phyloP scores from a whole-genome alignment of 2,888 invertebrate species.

The Bedellia somnulentella region DNA sequence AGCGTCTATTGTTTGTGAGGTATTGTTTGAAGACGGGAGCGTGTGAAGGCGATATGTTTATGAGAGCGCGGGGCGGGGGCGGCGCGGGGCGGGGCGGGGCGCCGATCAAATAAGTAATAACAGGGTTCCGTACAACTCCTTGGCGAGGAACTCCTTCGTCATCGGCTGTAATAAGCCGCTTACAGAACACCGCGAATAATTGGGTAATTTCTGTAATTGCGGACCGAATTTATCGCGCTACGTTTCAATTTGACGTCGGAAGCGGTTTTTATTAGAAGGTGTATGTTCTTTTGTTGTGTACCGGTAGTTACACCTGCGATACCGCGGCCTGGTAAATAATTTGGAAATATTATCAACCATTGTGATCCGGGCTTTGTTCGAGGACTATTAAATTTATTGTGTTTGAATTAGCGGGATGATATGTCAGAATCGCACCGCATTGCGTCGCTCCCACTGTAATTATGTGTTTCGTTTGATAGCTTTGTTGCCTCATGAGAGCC shows the following conservation, averaged over 20 bases:
- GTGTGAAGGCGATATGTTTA: constrained; percentile 40
- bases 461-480: too few relatives aligned
- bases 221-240: constrained; percentile 12
- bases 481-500: too few relatives aligned
- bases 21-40: constrained; percentile 17
- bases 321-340: constrained; percentile 20
- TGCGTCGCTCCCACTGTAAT: too few relatives aligned
- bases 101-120: constrained; percentile 13
- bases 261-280: constrained; percentile 8
- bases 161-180: constrained; percentile 46
- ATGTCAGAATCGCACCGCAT: neutral
- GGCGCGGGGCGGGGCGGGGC: constrained; percentile 10
- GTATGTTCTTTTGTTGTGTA: constrained; percentile 1
- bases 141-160: constrained; percentile 19
- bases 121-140: constrained; percentile 8
- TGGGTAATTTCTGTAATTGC: constrained; percentile 29
- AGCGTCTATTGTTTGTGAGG: constrained; percentile 11
- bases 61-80: constrained; percentile 20
- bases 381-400: constrained; percentile 19
- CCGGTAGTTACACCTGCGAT: constrained; percentile 4
- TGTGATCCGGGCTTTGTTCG: constrained; percentile 6
- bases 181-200: constrained; percentile 25
- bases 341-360: constrained; percentile 21
- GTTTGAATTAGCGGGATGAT: constrained; percentile 2
- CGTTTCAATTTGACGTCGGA: constrained; percentile 6